Evolutionary conservation across 1,140 invertebrate species (phyloP).

Genomic region (Contarinia nasturtii): DNA sequence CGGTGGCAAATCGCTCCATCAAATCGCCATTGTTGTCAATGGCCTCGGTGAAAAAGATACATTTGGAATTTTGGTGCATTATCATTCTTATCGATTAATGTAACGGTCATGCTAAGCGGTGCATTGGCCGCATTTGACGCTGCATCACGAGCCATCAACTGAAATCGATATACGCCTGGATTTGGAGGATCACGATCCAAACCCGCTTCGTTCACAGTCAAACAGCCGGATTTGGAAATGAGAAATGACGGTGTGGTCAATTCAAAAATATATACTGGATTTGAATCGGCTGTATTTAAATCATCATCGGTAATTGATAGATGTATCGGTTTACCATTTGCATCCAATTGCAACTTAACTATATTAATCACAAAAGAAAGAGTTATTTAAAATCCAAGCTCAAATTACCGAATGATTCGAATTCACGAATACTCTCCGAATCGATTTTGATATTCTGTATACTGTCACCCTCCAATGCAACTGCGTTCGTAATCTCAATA

Average conservation of each 20-base stretch:
- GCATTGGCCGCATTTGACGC: slow-evolving; percentile 57
- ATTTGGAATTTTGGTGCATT: slow-evolving; percentile 61
- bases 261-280: slow-evolving; percentile 61
- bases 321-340: slow-evolving; percentile 39
- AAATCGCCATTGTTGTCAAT: slow-evolving; percentile 59
- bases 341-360: too few species aligned
- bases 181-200: slow-evolving; percentile 75
- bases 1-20: slow-evolving; percentile 49
- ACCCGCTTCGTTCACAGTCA: slow-evolving; percentile 65
- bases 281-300: slow-evolving; percentile 54
- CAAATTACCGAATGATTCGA: too few species aligned
- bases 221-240: slow-evolving; percentile 47
- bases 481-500: too few species aligned
- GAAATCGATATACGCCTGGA: slow-evolving; percentile 60
- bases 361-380: too few species aligned
- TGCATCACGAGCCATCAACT: slow-evolving; percentile 58
- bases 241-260: slow-evolving; percentile 67
- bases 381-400: too few species aligned
- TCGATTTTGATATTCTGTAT: too few species aligned
- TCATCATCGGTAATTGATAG: slow-evolving; percentile 63
- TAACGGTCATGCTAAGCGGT: slow-evolving; percentile 57
- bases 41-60: slow-evolving; percentile 39
- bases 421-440: too few species aligned
- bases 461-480: too few species aligned
- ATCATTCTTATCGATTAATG: slow-evolving; percentile 66